phyloP scores from a whole-genome alignment of 1,140 invertebrate genomes.

The Argopecten irradians region DNA sequence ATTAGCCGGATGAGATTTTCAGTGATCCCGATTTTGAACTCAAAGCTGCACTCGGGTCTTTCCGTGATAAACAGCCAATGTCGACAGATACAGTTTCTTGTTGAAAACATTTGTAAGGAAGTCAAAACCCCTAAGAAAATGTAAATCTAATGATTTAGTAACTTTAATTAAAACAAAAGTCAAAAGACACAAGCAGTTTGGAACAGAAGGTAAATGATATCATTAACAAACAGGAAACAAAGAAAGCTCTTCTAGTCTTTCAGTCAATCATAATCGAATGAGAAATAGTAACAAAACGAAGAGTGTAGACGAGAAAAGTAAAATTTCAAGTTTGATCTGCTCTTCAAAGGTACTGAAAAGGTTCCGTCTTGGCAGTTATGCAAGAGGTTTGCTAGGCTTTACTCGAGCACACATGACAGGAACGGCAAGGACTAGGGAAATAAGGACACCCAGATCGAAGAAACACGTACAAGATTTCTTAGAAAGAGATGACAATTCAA shows the following conservation, averaged over 20 bases:
- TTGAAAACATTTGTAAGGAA: too few relatives aligned
- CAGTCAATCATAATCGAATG: neutral
- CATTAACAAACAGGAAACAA: neutral
- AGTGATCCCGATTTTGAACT: too few relatives aligned
- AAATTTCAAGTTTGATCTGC: neutral
- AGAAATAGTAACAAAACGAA: neutral
- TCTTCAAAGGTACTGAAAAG: neutral
- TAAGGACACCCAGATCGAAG: neutral
- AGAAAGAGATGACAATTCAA: constrained; percentile 27
- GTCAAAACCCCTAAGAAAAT: too few relatives aligned
- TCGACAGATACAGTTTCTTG: too few relatives aligned
- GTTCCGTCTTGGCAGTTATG: neutral
- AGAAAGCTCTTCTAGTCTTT: neutral
- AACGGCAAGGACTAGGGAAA: neutral
- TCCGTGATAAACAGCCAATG: too few relatives aligned
- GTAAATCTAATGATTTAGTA: too few relatives aligned
- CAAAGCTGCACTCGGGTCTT: too few relatives aligned
- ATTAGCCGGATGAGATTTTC: too few relatives aligned
- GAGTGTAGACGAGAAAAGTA: neutral
- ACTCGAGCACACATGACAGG: neutral
- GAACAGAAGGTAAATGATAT: too few relatives aligned
- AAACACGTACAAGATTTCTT: neutral
- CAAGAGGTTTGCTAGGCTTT: neutral
- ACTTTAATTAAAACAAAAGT: too few relatives aligned
- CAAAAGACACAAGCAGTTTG: too few relatives aligned